Evolutionary conservation across 2,113 vertebrate species (phyloP).

Genomic region (Sorex fumeus): DNA sequence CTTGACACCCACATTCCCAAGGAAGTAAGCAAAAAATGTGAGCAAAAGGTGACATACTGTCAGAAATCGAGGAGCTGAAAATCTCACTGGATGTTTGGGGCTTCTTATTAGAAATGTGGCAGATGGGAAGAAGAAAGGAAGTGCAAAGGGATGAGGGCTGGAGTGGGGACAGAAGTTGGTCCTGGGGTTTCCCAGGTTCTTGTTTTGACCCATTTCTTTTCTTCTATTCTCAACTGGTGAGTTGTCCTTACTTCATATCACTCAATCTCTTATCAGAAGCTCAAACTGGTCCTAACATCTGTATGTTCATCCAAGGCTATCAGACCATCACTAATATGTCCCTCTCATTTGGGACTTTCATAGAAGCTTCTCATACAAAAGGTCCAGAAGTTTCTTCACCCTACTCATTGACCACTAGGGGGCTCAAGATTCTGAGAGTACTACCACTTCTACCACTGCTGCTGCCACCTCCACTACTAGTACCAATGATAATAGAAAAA

Average conservation of each 20-base stretch:
- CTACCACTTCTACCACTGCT: neutral
- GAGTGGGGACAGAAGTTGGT: neutral
- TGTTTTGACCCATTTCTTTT: neutral
- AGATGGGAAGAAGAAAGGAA: neutral
- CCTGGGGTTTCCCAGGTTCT: neutral
- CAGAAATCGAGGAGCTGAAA: neutral
- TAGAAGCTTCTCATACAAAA: neutral
- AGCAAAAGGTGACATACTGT: neutral
- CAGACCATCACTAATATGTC: neutral
- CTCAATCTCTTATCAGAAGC: slow-evolving; percentile 19
- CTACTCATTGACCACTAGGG: neutral
- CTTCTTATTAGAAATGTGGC: neutral
- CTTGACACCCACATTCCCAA: neutral
- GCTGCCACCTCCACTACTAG: neutral
- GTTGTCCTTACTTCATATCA: neutral
- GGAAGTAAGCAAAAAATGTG: neutral
- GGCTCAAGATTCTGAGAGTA: neutral
- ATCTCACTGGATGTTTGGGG: neutral
- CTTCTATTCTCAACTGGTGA: neutral
- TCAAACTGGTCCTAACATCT: neutral
- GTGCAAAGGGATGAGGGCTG: too few species aligned
- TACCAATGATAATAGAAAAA: neutral
- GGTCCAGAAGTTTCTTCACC: neutral
- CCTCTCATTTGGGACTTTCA: neutral
- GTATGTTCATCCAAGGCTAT: neutral